A percentile compares a stretch with the other conserved stretches of the same genome.
phyloP scores from a whole-genome alignment of 2,888 invertebrate genomes.

The Escarpia spicata region DNA sequence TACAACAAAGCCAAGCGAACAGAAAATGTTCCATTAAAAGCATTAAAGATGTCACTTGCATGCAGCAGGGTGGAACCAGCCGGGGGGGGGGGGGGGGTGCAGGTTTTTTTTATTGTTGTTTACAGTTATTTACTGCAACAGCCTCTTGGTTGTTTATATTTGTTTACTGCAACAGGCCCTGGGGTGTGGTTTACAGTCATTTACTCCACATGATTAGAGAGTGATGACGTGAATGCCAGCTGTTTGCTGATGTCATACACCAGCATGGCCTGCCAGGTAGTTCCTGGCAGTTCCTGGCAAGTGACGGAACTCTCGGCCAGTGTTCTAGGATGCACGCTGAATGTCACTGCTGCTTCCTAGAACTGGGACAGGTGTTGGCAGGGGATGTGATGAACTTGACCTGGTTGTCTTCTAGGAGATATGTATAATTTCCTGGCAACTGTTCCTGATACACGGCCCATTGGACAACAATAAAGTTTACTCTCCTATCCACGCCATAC shows the following conservation, averaged over 20 bases:
- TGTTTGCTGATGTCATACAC: conserved; percentile 6
- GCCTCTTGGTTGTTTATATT: too few species aligned
- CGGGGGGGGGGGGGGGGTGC: background rate
- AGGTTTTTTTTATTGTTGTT: background rate
- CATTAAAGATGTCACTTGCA: background rate
- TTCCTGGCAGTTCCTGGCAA: background rate
- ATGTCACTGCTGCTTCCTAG: background rate
- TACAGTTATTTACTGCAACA: too few species aligned
- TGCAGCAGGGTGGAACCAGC: background rate
- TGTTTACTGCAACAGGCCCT: too few species aligned
- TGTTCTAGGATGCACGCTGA: background rate
- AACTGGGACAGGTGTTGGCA: background rate
- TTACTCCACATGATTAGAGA: too few species aligned
- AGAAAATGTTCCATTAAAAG: conserved; percentile 8
- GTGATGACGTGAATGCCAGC: background rate
- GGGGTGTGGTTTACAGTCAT: too few species aligned
- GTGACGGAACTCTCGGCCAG: background rate
- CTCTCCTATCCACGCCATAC: background rate
- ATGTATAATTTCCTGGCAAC: background rate
- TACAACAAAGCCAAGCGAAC: background rate
- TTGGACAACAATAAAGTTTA: background rate
- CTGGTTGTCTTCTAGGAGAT: background rate
- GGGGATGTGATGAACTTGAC: background rate
- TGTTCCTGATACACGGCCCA: background rate
- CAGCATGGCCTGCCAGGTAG: background rate